Evolutionary conservation across 2,797 vertebrate species (phyloP).

Genomic region (Hypotaenidia philippensis): DNA sequence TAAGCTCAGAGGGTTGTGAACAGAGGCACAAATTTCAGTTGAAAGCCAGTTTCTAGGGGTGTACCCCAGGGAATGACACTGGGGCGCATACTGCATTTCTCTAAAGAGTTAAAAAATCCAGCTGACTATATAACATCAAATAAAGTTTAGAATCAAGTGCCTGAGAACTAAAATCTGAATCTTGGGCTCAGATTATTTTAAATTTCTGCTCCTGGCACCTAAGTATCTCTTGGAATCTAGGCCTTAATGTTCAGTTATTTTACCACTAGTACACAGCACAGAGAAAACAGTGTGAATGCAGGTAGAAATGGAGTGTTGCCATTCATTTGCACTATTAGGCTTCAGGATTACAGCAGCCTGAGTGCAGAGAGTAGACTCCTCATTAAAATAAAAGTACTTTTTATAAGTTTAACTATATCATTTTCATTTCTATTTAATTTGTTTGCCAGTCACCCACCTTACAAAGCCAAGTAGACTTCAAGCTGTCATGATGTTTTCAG

Average conservation of each 20-base stretch:
- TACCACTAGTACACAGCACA: background rate
- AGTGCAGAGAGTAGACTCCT: background rate
- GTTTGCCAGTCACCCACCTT: background rate
- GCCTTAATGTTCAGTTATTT: background rate
- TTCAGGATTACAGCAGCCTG: background rate
- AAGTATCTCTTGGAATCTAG: background rate
- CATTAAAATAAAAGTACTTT: background rate
- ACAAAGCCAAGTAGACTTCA: background rate
- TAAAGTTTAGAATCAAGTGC: background rate
- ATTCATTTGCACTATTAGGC: background rate
- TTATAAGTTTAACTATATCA: background rate
- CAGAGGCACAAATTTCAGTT: background rate
- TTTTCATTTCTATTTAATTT: background rate
- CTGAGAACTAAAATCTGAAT: background rate
- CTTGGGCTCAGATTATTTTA: background rate
- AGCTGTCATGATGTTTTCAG: background rate
- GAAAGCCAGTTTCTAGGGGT: background rate
- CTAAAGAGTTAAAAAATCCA: background rate
- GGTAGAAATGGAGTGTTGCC: background rate
- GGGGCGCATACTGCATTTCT: background rate
- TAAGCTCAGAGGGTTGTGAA: background rate
- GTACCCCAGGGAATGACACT: background rate
- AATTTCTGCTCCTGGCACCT: background rate
- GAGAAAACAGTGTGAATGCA: background rate
- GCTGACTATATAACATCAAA: rapidly evolving